A percentile compares a stretch with the other conserved stretches of the same genome.
Conservation (phyloP, 2,888 invertebrate species). For the Entomobrya multifasciata region DNA sequence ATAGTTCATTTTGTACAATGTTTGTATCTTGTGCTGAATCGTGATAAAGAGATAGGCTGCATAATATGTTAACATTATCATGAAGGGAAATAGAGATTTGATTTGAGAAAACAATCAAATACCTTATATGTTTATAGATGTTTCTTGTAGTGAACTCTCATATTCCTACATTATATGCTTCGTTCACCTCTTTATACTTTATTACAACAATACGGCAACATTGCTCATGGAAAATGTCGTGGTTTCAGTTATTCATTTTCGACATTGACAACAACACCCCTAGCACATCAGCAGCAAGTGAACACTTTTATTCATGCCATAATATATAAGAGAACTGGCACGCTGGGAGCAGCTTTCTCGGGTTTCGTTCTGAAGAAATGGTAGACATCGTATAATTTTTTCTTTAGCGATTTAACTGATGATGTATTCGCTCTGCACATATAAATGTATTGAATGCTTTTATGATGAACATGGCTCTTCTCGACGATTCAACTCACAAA, state of each 20-base stretch:
- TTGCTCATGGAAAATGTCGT: constrained; percentile 17
- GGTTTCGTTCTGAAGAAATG: constrained; percentile 10
- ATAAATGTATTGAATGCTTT: constrained; percentile 7
- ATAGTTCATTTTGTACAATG: neutral
- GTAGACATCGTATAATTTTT: constrained; percentile 44
- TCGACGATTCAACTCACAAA: constrained; percentile 47
- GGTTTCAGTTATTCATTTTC: constrained; percentile 35
- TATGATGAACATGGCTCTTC: constrained; percentile 30
- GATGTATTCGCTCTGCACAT: neutral
- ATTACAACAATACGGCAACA: neutral
- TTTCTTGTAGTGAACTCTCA: neutral
- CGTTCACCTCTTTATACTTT: constrained; percentile 45
- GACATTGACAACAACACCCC: constrained; percentile 30
- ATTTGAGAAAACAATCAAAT: constrained; percentile 17
- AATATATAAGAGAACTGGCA: neutral
- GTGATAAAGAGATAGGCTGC: neutral
- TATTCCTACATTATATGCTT: constrained; percentile 32
- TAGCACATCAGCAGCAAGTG: neutral
- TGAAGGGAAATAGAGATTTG: constrained; percentile 28
- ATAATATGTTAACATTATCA: constrained; percentile 28
- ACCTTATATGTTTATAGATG: neutral
- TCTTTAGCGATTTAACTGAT: constrained; percentile 27
- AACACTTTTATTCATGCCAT: constrained; percentile 6
- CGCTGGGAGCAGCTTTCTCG: constrained; percentile 9
- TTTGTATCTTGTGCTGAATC: too few relatives aligned